phyloP scores from a whole-genome alignment of 2,113 vertebrate species.

The Donacobius atricapilla region DNA sequence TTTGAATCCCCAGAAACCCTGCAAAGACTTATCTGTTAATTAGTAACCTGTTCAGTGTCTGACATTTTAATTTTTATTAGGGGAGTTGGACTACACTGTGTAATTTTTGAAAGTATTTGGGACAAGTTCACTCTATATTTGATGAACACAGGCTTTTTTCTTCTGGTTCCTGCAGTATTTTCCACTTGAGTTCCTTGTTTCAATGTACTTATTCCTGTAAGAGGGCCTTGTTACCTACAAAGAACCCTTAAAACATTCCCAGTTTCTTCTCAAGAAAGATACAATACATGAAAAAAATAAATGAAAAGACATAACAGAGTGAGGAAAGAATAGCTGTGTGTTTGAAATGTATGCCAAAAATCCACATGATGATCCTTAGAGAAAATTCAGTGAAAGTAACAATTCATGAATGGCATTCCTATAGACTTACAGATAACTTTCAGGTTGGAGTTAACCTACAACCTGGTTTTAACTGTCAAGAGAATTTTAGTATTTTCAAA shows the following conservation, averaged over 20 bases:
- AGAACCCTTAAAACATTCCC: not conserved
- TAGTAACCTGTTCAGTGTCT: not conserved
- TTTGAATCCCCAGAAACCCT: not conserved
- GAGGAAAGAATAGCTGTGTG: not conserved
- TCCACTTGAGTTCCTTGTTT: not conserved
- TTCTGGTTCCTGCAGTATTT: not conserved
- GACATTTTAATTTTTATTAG: not conserved
- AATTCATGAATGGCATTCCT: not conserved
- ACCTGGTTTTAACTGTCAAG: constrained; percentile 22
- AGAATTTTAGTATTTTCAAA: constrained; percentile 57
- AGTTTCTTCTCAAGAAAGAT: not conserved
- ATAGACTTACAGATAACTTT: not conserved
- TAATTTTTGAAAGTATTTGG: not conserved
- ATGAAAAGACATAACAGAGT: not conserved
- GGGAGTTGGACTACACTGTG: not conserved
- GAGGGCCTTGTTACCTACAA: not conserved
- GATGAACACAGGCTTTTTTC: not conserved
- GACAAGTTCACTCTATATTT: not conserved
- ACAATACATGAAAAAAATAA: not conserved
- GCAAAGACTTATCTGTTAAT: not conserved
- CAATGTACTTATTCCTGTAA: not conserved
- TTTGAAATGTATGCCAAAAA: not conserved
- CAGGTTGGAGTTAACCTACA: not conserved
- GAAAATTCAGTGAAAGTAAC: not conserved
- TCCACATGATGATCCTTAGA: not conserved